Percentiles rank a stretch among this genome's conserved stretches.
phyloP scores from a whole-genome alignment of 2,113 vertebrate species.

The Mixornis gularis region DNA sequence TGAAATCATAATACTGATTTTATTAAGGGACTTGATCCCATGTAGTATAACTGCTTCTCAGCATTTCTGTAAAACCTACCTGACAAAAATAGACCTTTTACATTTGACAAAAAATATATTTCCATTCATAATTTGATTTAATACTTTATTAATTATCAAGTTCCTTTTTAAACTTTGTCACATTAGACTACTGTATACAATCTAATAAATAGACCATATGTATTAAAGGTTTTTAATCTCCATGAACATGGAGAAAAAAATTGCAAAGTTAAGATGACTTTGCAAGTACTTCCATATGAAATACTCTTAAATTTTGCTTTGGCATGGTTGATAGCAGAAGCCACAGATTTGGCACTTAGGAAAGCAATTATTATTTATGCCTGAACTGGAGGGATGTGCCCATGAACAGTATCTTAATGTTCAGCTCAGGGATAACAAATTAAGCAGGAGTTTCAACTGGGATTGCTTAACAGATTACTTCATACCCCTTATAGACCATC shows the following conservation, averaged over 20 bases:
- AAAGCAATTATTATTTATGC: neutral
- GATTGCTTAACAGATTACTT: neutral
- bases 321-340: neutral
- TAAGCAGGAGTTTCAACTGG: neutral
- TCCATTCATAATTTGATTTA: neutral
- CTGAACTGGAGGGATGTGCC: neutral
- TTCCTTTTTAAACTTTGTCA: neutral
- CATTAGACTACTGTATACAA: neutral
- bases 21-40: neutral
- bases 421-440: neutral
- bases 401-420: neutral
- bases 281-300: neutral
- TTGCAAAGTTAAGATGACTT: neutral
- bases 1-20: neutral
- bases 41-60: neutral
- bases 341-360: neutral
- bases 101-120: neutral
- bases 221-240: neutral
- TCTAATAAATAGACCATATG: neutral
- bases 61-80: neutral
- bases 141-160: neutral
- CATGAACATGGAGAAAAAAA: neutral
- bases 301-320: neutral
- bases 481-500: neutral
- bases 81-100: neutral